Evolutionary conservation across 2,888 invertebrate genomes (phyloP), one percentile per base, ranked within the genome.

Genomic region (Hyles lineata): DNA sequence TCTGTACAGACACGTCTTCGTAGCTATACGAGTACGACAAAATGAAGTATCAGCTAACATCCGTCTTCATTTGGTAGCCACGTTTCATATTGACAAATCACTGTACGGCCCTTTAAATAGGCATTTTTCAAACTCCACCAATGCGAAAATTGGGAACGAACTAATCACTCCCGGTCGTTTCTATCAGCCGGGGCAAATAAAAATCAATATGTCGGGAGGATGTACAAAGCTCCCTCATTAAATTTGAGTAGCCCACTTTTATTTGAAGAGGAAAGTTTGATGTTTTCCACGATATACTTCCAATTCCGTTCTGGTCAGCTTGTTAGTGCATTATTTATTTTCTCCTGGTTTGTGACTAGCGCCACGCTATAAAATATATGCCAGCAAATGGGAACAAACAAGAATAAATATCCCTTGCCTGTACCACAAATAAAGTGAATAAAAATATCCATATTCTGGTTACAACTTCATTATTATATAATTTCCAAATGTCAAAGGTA

Each of bases 21-120:
- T 79, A 77, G 77, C 74, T 79, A 76, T 77, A 80, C 83, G 86
- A 83, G 76, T 76, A 80, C 83, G 86, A 83, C 84, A 78, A 82
- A 83, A 82, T 89, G 88, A 90, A 84, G 85, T 82, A 89, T 90
- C 81, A 76, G 79, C 79, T 43, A 71, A 81, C 83, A 91, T 91
- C 87, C 79, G 87, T 91, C 90, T 89, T 84, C 83, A 89, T 90
- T 88, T 83, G 80, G 81, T 74, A 79, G 82, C 81, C 85, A 84
- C 81, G 82, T 81, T 83, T 87, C 85, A 87, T 87, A 82, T 84
- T 85, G 87, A 89, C 88, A 85, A 89, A 89, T 88, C 85, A 86
- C 84, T 82, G 80, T 80, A 76, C 74, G 73, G 74, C 75, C 73
- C 76, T 78, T 77, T 79, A 77, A 77, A 76, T 78, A 75, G 74